phyloP scores from a whole-genome alignment of 2,797 vertebrate genomes.

The Serranus cabrilla region DNA sequence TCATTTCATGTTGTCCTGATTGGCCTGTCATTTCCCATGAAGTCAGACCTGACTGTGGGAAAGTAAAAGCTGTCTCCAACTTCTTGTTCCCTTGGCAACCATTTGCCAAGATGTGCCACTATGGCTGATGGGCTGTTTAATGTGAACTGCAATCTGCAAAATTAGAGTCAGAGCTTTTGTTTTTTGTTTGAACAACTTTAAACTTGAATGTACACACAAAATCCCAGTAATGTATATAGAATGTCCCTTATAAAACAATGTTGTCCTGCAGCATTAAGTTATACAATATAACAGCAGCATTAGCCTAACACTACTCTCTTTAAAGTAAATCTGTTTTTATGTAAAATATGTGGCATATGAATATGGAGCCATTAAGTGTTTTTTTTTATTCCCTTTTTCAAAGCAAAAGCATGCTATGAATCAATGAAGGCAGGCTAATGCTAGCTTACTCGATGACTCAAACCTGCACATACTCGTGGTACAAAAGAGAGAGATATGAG shows the following conservation, averaged over 20 bases:
- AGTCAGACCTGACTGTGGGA: slow-evolving; percentile 70
- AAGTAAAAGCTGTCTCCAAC: slow-evolving; percentile 68
- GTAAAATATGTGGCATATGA: too few relatives aligned
- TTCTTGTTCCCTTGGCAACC: slow-evolving; percentile 74
- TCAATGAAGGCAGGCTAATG: too few relatives aligned
- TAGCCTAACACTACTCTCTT: too few relatives aligned
- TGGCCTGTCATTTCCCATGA: slow-evolving; percentile 85
- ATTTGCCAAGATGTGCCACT: slow-evolving; percentile 54
- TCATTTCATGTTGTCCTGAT: slow-evolving; percentile 85
- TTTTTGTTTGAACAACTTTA: slow-evolving; percentile 30
- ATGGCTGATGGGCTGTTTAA: slow-evolving; percentile 68
- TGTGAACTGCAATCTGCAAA: slow-evolving; percentile 60
- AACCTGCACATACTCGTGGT: too few relatives aligned
- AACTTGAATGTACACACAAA: not conserved
- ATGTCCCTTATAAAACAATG: too few relatives aligned
- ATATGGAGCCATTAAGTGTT: not conserved
- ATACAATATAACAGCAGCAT: too few relatives aligned
- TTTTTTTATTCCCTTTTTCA: too few relatives aligned
- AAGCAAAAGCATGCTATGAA: too few relatives aligned
- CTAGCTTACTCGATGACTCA: too few relatives aligned
- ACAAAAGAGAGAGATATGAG: too few relatives aligned
- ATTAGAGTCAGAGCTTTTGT: slow-evolving; percentile 44
- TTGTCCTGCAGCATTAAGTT: not conserved
- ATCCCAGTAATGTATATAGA: too few relatives aligned
- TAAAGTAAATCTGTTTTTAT: too few relatives aligned